Percentiles rank a stretch among this genome's conserved stretches.
Evolutionary conservation across 2,113 vertebrate genomes (phyloP).

Genomic region (Garra rufa): DNA sequence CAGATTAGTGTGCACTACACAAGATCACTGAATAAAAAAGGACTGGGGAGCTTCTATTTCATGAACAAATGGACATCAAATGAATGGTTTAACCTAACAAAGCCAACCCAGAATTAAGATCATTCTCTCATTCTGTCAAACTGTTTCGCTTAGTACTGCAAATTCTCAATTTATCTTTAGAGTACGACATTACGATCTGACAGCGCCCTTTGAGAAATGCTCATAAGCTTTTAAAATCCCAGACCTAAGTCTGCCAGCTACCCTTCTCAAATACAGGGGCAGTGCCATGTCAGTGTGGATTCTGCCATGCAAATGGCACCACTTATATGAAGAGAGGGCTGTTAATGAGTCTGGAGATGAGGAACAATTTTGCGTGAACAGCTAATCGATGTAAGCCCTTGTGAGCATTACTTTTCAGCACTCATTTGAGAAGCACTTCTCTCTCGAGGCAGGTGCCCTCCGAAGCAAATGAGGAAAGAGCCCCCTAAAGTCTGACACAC

Average conservation of each 20-base stretch:
- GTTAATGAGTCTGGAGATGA: conserved; percentile 35
- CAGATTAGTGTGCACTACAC: not conserved
- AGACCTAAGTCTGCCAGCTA: conserved; percentile 7
- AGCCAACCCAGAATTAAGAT: conserved; percentile 4
- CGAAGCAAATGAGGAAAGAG: not conserved
- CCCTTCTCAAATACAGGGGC: not conserved
- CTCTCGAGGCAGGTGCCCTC: conserved; percentile 32
- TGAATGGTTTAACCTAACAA: conserved; percentile 1
- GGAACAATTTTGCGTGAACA: conserved; percentile 29
- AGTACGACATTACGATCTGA: not conserved
- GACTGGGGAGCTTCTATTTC: not conserved
- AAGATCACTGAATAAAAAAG: not conserved
- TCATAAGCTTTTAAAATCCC: conserved; percentile 33
- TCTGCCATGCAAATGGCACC: conserved; percentile 16
- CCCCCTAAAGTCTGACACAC: conserved; percentile 19
- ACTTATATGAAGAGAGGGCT: not conserved
- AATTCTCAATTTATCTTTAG: not conserved
- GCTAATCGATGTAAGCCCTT: conserved; percentile 40
- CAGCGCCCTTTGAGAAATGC: conserved; percentile 28
- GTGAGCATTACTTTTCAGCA: conserved; percentile 34
- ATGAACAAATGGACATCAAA: not conserved
- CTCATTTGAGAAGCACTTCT: conserved; percentile 15
- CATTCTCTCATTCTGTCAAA: not conserved
- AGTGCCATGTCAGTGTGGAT: conserved; percentile 19
- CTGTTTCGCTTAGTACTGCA: not conserved